These are phyloP conservation scores for Aegotheles bennettii DNA, from an alignment of 2,113 vertebrate species.

Conservation along the genomic window DNA sequence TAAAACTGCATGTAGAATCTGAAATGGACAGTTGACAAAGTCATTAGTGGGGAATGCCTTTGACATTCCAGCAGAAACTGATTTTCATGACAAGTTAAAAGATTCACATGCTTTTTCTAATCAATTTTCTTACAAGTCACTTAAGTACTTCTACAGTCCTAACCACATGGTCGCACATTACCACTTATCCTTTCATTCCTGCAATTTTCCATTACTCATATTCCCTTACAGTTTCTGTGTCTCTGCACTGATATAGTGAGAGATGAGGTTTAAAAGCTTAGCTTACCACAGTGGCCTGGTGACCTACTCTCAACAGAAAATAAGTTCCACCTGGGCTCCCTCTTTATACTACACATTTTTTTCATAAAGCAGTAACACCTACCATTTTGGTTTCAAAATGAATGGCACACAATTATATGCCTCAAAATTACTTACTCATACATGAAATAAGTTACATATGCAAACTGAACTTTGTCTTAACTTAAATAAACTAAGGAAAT, in stretches of 20 bases:
- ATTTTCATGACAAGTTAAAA: background rate
- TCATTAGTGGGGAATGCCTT: background rate
- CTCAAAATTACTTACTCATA: background rate
- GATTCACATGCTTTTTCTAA: background rate
- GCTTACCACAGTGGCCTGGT: background rate
- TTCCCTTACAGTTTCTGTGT: background rate
- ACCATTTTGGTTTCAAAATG: background rate
- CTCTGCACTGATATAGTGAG: background rate
- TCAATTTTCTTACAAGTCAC: background rate
- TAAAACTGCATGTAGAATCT: background rate
- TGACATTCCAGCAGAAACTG: background rate
- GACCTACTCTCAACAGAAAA: background rate
- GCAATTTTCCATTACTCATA: background rate
- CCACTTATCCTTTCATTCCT: background rate
- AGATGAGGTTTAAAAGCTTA: background rate
- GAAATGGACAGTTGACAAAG: background rate
- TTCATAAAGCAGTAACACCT: background rate
- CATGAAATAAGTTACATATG: background rate
- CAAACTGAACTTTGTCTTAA: background rate
- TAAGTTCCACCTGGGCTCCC: background rate
- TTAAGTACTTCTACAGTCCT: background rate
- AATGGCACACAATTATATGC: background rate
- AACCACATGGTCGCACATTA: background rate
- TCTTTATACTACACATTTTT: background rate
- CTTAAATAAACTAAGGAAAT: background rate